Conservation (phyloP, 2,797 vertebrate species). For the Sciurus carolinensis region DNA sequence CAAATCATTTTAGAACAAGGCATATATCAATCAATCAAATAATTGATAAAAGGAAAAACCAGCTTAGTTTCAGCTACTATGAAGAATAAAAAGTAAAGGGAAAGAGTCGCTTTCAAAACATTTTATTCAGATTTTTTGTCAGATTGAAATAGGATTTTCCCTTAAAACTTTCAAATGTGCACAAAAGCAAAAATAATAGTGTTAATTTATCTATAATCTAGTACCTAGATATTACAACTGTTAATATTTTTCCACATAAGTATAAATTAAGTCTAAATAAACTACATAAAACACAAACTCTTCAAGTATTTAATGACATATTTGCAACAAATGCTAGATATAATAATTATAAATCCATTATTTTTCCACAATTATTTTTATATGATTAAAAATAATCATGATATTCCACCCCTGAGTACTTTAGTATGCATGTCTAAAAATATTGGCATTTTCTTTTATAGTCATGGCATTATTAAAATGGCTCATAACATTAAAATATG, state of each 20-base stretch:
- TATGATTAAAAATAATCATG: not conserved
- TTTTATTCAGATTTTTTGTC: not conserved
- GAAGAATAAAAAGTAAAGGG: slow-evolving; percentile 8
- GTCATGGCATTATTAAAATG: not conserved
- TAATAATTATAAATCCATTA: not conserved
- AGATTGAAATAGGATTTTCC: not conserved
- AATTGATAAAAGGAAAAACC: slow-evolving; percentile 43
- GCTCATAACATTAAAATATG: not conserved
- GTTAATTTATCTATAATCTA: not conserved
- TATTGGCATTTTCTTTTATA: slow-evolving; percentile 36
- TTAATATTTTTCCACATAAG: not conserved
- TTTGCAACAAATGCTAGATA: too few species aligned
- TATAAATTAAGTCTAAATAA: too few species aligned
- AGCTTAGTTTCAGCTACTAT: slow-evolving; percentile 9
- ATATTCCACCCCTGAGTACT: not conserved
- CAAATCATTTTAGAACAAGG: not conserved
- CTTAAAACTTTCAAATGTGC: not conserved
- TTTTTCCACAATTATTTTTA: slow-evolving; percentile 41
- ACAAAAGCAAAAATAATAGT: not conserved
- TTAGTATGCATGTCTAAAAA: not conserved
- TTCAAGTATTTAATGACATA: too few species aligned
- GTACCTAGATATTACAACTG: not conserved
- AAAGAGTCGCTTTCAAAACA: not conserved
- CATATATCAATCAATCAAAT: not conserved
- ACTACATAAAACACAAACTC: too few species aligned